A percentile compares a stretch with the other conserved stretches of the same genome.
phyloP scores from a whole-genome alignment of 1,140 invertebrate species.

The Macrosteles quadrilineatus region DNA sequence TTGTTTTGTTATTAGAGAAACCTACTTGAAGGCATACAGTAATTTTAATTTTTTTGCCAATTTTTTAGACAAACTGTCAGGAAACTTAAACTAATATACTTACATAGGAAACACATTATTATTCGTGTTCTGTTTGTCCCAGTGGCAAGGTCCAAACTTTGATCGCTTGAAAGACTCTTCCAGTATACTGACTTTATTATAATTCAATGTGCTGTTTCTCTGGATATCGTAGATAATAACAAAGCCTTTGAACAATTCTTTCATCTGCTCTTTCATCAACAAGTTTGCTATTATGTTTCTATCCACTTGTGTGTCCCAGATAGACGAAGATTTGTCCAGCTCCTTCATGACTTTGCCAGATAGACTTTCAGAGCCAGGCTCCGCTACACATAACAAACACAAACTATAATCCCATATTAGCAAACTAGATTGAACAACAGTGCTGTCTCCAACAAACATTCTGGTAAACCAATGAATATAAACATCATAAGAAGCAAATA shows the following conservation, averaged over 20 bases:
- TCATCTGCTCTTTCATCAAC: neutral
- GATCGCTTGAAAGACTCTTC: slow-evolving; percentile 8
- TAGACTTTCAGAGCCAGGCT: too few relatives aligned
- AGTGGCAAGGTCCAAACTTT: slow-evolving; percentile 12
- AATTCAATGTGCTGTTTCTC: neutral
- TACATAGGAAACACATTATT: slow-evolving; percentile 2
- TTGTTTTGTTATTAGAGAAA: too few relatives aligned
- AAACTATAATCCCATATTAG: too few relatives aligned
- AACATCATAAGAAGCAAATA: too few relatives aligned
- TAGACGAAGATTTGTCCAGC: neutral
- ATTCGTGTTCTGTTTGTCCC: neutral
- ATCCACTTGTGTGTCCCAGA: slow-evolving; percentile 4
- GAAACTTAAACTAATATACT: too few relatives aligned
- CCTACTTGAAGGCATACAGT: too few relatives aligned
- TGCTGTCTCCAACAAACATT: too few relatives aligned
- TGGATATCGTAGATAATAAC: neutral
- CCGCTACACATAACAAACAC: too few relatives aligned
- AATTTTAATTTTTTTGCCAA: too few relatives aligned
- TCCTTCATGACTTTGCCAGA: neutral
- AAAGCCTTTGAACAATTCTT: neutral
- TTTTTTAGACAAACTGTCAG: too few relatives aligned
- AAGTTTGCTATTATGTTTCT: neutral
- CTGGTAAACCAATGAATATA: too few relatives aligned
- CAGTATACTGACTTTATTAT: slow-evolving; percentile 9
- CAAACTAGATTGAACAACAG: too few relatives aligned